Base-by-base conservation (phyloP, 2,113 vertebrate species). In the Kryptolebias marmoratus region DNA sequence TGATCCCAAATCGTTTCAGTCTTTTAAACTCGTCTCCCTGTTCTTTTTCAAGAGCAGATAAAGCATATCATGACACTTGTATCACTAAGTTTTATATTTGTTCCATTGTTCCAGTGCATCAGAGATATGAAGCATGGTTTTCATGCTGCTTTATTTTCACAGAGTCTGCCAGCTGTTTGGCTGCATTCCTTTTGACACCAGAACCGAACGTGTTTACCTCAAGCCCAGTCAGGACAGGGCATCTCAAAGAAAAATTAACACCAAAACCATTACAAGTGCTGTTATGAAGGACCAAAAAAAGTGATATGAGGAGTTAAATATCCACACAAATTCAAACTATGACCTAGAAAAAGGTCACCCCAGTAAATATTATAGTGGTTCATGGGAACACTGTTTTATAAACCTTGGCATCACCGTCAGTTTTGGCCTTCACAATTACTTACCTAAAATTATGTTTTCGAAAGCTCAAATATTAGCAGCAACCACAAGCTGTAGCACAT, bases 131-230 rank as follows among this genome's bases (percentile, higher is more conserved):
- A 77, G 80, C 73, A 61, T 86, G 68, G 70, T 71, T 81, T 73
- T 82, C 79, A 82, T 58, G 70, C 50, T 64, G 72, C 77, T 64
- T 73, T 87, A 71, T 85, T 87, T 87, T 80, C 83, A 84, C 62
- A 72, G 67, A 52, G 64, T 63, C 80, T 83, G 86, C 81, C 63
- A 81, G 75, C 49, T 68, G 86, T 88, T 73, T 87, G 78, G 77
- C 80, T 32, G 58, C 2, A 44, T 73, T 88, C 76, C 68, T 64
- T 68, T 52, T 89, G 87, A 81, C 87, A 83, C 28, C 58, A 63
- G 62, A 55, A 10, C 5, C 15, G 30, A 61, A 61, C 75, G 64
- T 73, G 65, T 82, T 91, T 66, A 87, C 72, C 74, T 85, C 76
- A 64, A 32, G 75, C 30, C 60, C 48, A 56, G 59, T 63, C 79